A percentile compares a stretch with the other conserved stretches of the same genome.
These are phyloP conservation scores for Sphaeridia pumilis DNA, from an alignment of 2,888 invertebrate genomes.

Conservation along the genomic window DNA sequence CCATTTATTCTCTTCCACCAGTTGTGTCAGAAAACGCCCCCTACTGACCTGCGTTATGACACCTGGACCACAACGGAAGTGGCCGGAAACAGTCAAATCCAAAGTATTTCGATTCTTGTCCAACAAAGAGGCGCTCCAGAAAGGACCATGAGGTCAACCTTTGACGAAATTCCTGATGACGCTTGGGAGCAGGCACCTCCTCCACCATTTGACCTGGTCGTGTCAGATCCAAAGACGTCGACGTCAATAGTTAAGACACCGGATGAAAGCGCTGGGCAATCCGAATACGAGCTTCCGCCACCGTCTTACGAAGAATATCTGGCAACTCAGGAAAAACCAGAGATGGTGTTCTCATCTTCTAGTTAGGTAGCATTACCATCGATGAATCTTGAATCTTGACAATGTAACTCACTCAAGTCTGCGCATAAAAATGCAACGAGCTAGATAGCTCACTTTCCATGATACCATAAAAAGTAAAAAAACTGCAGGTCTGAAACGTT, in stretches of 20 bases:
- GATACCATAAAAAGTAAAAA: no score
- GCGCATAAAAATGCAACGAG: no score
- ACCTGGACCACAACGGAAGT: neutral
- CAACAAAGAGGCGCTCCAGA: neutral
- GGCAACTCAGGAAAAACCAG: conserved; percentile 12
- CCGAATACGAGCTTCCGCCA: conserved; percentile 22
- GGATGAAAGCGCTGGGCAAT: neutral
- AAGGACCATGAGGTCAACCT: neutral
- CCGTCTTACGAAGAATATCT: conserved; percentile 28
- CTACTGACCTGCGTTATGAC: conserved; percentile 2
- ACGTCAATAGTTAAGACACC: no score
- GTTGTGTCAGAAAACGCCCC: neutral
- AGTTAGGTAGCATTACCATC: no score
- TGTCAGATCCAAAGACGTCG: neutral
- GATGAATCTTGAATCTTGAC: no score
- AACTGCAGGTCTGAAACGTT: no score
- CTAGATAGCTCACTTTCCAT: no score
- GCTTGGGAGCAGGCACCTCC: conserved; percentile 16
- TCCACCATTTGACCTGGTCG: conserved; percentile 21
- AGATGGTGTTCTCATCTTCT: no score
- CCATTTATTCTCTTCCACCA: neutral
- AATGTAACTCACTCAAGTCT: no score
- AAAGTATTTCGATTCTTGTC: neutral
- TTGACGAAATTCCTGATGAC: neutral
- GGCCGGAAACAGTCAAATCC: neutral